phyloP scores from a whole-genome alignment of 2,797 vertebrate species.

The Cetoscarus ocellatus region DNA sequence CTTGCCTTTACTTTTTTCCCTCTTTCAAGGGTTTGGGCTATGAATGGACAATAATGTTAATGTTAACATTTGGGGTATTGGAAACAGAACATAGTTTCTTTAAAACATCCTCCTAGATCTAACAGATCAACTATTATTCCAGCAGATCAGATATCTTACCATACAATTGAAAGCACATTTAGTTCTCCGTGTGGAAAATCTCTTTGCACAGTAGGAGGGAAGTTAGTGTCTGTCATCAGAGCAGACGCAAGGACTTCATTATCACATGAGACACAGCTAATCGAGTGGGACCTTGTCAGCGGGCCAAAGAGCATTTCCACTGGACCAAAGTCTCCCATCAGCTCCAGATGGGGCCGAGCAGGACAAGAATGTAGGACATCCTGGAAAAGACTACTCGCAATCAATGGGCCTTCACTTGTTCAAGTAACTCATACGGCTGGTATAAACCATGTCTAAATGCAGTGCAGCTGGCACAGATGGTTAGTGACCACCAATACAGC shows the following conservation, averaged over 20 bases:
- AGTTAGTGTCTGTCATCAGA: slow-evolving; percentile 47
- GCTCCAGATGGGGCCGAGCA: slow-evolving; percentile 65
- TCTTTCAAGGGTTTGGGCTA: background rate
- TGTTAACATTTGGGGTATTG: background rate
- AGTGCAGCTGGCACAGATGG: slow-evolving; percentile 68
- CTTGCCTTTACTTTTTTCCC: background rate
- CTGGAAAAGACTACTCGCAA: slow-evolving; percentile 62
- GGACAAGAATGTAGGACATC: slow-evolving; percentile 62
- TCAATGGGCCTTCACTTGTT: slow-evolving; percentile 75
- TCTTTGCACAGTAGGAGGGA: slow-evolving; percentile 19
- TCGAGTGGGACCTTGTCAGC: slow-evolving; percentile 55
- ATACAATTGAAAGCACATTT: background rate
- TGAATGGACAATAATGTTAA: background rate
- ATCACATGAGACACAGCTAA: slow-evolving; percentile 66
- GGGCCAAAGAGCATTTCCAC: slow-evolving; percentile 54
- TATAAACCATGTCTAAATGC: slow-evolving; percentile 72
- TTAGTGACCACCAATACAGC: slow-evolving; percentile 54
- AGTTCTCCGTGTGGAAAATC: slow-evolving; percentile 11
- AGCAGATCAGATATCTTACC: background rate
- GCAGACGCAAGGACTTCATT: slow-evolving; percentile 48
- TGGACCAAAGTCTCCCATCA: slow-evolving; percentile 58
- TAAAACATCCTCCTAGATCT: background rate
- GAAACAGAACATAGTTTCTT: background rate
- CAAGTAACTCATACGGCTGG: slow-evolving; percentile 57
- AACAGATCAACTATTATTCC: background rate